A percentile compares a stretch with the other conserved stretches of the same genome.
These are phyloP conservation scores for Drosophila pseudoananassae DNA, from an alignment of 1,140 invertebrate species.

Conservation along the genomic window DNA sequence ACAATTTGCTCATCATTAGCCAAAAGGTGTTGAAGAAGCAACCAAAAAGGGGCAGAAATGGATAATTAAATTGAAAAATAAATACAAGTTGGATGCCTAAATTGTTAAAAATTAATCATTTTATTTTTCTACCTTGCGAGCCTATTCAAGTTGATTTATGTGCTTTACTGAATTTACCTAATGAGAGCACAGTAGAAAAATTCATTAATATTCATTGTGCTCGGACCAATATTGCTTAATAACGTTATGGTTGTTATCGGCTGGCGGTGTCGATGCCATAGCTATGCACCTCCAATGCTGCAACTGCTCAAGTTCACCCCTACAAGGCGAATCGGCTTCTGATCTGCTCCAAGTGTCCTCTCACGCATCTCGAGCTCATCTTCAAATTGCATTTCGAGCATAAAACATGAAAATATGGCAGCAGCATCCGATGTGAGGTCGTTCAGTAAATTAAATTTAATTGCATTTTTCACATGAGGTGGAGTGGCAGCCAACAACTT, in stretches of 20 bases:
- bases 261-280: not conserved
- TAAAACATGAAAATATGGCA: slow-evolving; percentile 47
- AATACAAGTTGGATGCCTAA: slow-evolving; percentile 8
- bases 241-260: slow-evolving; percentile 6
- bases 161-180: slow-evolving; percentile 26
- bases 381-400: slow-evolving; percentile 59
- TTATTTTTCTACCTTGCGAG: not conserved
- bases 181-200: slow-evolving; percentile 27
- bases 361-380: slow-evolving; percentile 54
- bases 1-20: slow-evolving; percentile 77
- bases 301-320: slow-evolving; percentile 43
- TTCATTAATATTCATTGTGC: slow-evolving; percentile 39
- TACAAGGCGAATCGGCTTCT: slow-evolving; percentile 55
- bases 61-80: slow-evolving; percentile 29
- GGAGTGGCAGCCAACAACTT: slow-evolving; percentile 49
- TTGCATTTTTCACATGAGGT: slow-evolving; percentile 49
- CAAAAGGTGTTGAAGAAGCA: slow-evolving; percentile 56
- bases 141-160: slow-evolving; percentile 31
- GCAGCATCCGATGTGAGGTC: slow-evolving; percentile 57
- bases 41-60: slow-evolving; percentile 26
- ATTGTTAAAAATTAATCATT: slow-evolving; percentile 16
- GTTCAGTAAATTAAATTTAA: slow-evolving; percentile 67
- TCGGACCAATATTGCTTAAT: slow-evolving; percentile 30
- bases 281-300: slow-evolving; percentile 33
- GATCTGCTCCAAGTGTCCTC: slow-evolving; percentile 41